Evolutionary conservation across 2,888 invertebrate species (phyloP).

Genomic region (Serrognathus titanus): DNA sequence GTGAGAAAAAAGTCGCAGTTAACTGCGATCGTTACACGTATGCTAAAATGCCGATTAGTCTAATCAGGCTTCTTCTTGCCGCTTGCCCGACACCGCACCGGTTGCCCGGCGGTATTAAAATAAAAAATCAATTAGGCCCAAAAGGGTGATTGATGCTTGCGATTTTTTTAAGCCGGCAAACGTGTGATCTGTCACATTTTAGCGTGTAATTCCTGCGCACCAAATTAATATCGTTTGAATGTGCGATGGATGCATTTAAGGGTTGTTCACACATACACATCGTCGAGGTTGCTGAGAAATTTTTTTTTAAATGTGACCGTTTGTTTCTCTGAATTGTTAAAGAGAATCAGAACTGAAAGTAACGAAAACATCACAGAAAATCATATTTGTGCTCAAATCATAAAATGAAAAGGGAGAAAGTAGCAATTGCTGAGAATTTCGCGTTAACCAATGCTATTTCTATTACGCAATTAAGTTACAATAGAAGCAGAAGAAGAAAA

Average conservation of each 20-base stretch:
- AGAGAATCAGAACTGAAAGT: no score
- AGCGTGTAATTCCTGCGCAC: not conserved
- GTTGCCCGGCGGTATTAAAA: slow-evolving; percentile 3
- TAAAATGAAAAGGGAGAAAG: no score
- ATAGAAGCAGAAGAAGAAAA: no score
- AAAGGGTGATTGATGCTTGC: slow-evolving; percentile 8
- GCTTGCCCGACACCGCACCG: not conserved
- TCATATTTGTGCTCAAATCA: no score
- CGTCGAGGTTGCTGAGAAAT: no score
- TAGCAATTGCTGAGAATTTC: no score
- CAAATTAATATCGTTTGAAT: not conserved
- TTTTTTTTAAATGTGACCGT: no score
- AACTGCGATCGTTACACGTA: slow-evolving; percentile 20
- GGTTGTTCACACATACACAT: no score
- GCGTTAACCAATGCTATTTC: no score
- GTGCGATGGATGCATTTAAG: not conserved
- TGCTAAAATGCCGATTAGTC: slow-evolving; percentile 21
- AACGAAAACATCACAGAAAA: no score
- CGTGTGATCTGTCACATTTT: not conserved
- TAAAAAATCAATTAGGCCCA: slow-evolving; percentile 11
- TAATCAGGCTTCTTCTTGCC: not conserved
- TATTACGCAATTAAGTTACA: no score
- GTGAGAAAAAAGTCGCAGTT: slow-evolving; percentile 39
- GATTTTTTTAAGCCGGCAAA: slow-evolving; percentile 1
- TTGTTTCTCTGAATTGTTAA: no score